Conservation (phyloP, 2,797 vertebrate species). For the Pelobates cultripes region DNA sequence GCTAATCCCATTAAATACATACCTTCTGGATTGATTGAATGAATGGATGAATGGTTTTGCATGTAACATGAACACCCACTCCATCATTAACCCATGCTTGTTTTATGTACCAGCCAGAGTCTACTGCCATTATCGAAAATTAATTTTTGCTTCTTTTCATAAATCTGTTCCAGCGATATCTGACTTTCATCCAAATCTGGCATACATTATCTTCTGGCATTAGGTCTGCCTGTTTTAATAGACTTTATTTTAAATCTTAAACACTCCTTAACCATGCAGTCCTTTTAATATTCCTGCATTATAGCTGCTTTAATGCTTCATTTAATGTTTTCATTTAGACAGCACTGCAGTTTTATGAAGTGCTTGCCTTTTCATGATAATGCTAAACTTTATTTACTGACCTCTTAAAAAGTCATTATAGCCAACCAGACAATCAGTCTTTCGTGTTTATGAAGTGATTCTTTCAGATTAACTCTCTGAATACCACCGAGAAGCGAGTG, state of each 20-base stretch:
- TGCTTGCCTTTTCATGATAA: background rate
- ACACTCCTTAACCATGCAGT: background rate
- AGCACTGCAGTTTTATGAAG: background rate
- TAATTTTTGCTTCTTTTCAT: too few species aligned
- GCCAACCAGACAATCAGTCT: background rate
- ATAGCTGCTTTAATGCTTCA: background rate
- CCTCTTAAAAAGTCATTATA: background rate
- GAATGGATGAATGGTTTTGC: too few species aligned
- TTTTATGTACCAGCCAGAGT: too few species aligned
- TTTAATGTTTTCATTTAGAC: background rate
- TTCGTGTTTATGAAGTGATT: background rate
- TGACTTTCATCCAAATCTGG: too few species aligned
- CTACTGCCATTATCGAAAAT: too few species aligned
- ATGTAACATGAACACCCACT: too few species aligned
- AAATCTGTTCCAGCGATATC: too few species aligned
- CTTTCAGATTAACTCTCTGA: background rate
- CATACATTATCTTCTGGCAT: too few species aligned
- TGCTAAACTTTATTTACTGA: conserved; percentile 2
- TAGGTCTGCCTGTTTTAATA: background rate
- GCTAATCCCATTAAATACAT: too few species aligned
- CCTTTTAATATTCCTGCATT: conserved; percentile 2
- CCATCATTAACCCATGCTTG: too few species aligned
- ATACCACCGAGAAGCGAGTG: background rate
- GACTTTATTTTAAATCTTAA: background rate
- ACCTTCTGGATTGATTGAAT: too few species aligned